Conservation (phyloP, 2,113 vertebrate species). For the Todiramphus saurophagus region DNA sequence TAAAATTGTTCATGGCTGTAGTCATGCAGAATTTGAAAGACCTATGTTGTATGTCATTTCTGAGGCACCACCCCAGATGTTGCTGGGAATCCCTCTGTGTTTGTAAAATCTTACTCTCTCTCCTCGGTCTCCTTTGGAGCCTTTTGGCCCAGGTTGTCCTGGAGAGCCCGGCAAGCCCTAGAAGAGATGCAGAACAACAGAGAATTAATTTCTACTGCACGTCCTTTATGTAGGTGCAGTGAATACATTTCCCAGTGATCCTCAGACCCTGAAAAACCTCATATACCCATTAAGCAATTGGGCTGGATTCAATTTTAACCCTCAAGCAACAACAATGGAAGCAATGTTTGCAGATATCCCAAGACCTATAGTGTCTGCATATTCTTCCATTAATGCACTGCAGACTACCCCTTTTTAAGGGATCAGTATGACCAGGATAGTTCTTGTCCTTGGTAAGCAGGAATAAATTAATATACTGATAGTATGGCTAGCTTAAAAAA, state of each 20-base stretch:
- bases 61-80: not conserved
- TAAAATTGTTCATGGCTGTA: not conserved
- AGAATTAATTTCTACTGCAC: not conserved
- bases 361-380: not conserved
- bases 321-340: not conserved
- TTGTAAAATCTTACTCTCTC: constrained; percentile 72
- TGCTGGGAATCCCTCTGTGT: not conserved
- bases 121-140: constrained; percentile 81
- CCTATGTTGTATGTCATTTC: not conserved
- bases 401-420: not conserved
- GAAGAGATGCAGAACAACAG: constrained; percentile 1
- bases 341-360: not conserved
- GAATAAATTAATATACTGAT: not conserved
- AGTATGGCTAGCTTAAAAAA: not conserved
- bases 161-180: constrained; percentile 75
- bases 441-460: constrained; percentile 22
- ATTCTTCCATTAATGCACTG: not conserved
- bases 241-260: not conserved
- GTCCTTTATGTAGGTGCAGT: not conserved
- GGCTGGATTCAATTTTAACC: not conserved
- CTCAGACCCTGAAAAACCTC: constrained; percentile 1
- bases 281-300: not conserved
- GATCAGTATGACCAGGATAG: not conserved
- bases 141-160: constrained; percentile 72
- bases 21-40: not conserved